Conservation (phyloP, 2,888 invertebrate genomes). For the Acleris laterana region DNA sequence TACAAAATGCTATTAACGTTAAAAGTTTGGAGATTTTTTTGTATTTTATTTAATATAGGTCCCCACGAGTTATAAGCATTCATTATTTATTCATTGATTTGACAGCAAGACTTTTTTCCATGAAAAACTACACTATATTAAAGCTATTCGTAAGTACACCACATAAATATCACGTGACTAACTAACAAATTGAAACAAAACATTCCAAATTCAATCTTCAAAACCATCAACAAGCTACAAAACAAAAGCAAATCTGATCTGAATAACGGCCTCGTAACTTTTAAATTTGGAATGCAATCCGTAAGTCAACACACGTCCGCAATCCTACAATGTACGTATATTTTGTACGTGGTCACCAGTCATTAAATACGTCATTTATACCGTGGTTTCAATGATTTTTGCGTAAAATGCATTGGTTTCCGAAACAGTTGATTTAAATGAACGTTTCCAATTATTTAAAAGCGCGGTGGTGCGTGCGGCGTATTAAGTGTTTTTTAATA, state of each 20-base stretch:
- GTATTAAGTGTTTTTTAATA: neutral
- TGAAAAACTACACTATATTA: too few relatives aligned
- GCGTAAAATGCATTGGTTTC: slow-evolving; percentile 15
- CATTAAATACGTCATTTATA: slow-evolving; percentile 31
- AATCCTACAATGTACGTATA: neutral
- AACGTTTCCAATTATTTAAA: slow-evolving; percentile 19
- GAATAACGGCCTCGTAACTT: neutral
- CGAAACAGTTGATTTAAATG: slow-evolving; percentile 8
- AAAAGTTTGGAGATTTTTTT: too few relatives aligned
- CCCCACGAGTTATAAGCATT: too few relatives aligned
- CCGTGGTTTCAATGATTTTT: slow-evolving; percentile 16
- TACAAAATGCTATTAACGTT: too few relatives aligned
- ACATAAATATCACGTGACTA: neutral
- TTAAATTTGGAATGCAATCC: neutral
- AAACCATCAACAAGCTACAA: neutral
- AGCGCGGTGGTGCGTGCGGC: neutral
- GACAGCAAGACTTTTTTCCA: too few relatives aligned
- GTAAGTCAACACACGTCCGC: neutral
- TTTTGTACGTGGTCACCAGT: slow-evolving; percentile 2
- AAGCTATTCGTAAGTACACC: neutral
- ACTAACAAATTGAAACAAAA: neutral
- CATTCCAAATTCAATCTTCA: neutral
- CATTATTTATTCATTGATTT: too few relatives aligned
- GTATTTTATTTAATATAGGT: too few relatives aligned
- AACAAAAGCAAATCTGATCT: neutral